A percentile compares a stretch with the other conserved stretches of the same genome.
These are phyloP conservation scores for Morelia viridis DNA, from an alignment of 2,797 vertebrate genomes.

Conservation along the genomic window DNA sequence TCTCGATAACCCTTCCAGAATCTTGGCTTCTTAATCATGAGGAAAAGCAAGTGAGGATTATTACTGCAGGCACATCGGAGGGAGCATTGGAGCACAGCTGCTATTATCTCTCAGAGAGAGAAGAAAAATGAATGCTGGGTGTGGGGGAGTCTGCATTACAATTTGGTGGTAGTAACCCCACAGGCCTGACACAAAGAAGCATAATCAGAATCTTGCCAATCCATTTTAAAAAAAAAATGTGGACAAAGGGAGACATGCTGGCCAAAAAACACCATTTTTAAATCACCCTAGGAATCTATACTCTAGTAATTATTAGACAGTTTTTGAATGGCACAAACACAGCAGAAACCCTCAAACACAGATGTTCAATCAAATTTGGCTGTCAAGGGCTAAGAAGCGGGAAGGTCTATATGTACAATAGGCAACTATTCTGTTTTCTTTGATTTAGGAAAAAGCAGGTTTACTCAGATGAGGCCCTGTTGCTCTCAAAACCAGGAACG, in stretches of 20 bases:
- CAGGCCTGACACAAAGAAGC: neutral
- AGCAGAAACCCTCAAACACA: neutral
- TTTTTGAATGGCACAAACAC: slow-evolving; percentile 10
- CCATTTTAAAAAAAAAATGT: neutral
- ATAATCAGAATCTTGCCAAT: slow-evolving; percentile 21
- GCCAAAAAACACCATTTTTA: slow-evolving; percentile 18
- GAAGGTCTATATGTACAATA: slow-evolving; percentile 17
- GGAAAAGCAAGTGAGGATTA: neutral
- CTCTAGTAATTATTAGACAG: slow-evolving; percentile 21
- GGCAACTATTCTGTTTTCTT: neutral
- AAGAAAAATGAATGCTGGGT: slow-evolving; percentile 24
- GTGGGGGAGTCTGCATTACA: neutral
- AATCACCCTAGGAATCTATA: slow-evolving; percentile 12
- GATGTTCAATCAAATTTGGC: slow-evolving; percentile 31
- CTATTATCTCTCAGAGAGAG: slow-evolving; percentile 16
- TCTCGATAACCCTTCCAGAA: neutral
- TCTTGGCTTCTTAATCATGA: neutral
- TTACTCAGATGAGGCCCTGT: neutral
- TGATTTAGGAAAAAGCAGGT: neutral
- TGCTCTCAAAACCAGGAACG: neutral
- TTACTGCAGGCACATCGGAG: slow-evolving; percentile 19
- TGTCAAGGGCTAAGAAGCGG: slow-evolving; percentile 21
- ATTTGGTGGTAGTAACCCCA: neutral
- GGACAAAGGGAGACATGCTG: neutral
- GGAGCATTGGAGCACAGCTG: slow-evolving; percentile 29